These are phyloP conservation scores for Branchellion lobata DNA, from an alignment of 2,888 invertebrate species.

Conservation along the genomic window DNA sequence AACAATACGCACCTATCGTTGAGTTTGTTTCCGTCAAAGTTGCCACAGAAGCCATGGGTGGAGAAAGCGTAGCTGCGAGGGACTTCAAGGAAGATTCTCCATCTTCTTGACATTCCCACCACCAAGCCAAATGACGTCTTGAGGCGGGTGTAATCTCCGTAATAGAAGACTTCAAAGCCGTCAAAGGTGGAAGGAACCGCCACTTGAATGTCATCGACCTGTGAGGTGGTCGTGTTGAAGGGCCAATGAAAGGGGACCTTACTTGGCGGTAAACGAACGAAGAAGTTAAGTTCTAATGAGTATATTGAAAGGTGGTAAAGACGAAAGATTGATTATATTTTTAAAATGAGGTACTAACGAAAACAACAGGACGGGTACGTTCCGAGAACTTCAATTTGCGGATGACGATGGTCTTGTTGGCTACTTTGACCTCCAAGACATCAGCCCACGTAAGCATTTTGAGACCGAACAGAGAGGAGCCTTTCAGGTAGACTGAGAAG, in stretches of 20 bases:
- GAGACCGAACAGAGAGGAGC: background rate
- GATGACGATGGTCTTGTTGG: background rate
- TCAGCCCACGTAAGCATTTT: background rate
- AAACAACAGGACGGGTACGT: background rate
- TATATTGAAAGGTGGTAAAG: too few relatives aligned
- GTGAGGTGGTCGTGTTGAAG: background rate
- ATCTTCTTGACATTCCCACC: background rate
- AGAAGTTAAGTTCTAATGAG: too few relatives aligned
- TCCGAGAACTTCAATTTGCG: background rate
- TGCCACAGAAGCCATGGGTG: constrained; percentile 17
- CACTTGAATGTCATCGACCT: constrained; percentile 16
- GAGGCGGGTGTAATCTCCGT: constrained; percentile 6
- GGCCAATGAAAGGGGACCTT: too few relatives aligned
- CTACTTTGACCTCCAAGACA: background rate
- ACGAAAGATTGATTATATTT: too few relatives aligned
- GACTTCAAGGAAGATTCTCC: background rate
- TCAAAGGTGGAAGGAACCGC: constrained; percentile 15
- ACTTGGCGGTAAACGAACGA: too few relatives aligned
- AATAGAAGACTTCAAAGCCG: background rate
- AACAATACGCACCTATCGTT: background rate
- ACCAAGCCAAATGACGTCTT: constrained; percentile 4
- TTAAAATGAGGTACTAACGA: background rate
- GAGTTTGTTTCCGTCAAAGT: constrained; percentile 6
- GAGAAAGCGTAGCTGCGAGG: background rate
- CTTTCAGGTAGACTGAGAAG: background rate